Evolutionary conservation across 2,113 vertebrate species (phyloP).

Genomic region (Equus przewalskii): DNA sequence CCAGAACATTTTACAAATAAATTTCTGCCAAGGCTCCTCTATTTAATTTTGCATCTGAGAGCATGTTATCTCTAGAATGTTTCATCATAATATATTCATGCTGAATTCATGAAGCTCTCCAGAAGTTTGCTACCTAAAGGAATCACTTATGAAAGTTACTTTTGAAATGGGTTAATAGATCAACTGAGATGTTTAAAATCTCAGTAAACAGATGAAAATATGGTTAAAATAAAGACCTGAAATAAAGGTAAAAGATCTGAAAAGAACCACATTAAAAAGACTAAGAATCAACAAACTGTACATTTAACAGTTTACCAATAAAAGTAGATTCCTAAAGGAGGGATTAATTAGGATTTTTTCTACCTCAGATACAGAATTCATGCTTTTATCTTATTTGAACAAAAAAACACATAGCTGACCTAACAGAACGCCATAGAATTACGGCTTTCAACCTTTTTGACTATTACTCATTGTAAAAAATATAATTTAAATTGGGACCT

Average conservation of each 20-base stretch:
- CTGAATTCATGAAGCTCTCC: slow-evolving; percentile 33
- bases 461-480: slow-evolving; percentile 1
- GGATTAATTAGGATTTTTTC: slow-evolving; percentile 49
- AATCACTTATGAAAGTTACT: slow-evolving; percentile 47
- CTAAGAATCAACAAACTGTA: slow-evolving; percentile 32
- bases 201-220: slow-evolving; percentile 50
- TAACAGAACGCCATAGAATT: neutral
- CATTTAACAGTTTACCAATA: neutral
- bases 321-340: neutral
- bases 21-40: slow-evolving; percentile 23
- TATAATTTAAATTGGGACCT: slow-evolving; percentile 17
- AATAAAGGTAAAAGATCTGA: slow-evolving; percentile 16
- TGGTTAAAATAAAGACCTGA: slow-evolving; percentile 32
- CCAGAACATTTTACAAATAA: slow-evolving; percentile 41
- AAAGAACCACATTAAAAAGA: slow-evolving; percentile 38
- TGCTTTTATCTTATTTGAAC: slow-evolving; percentile 33
- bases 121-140: slow-evolving; percentile 44
- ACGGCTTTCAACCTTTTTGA: slow-evolving; percentile 3
- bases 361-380: slow-evolving; percentile 46
- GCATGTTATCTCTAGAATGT: slow-evolving; percentile 15
- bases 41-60: slow-evolving; percentile 10
- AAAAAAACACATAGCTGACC: slow-evolving; percentile 33
- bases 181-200: slow-evolving; percentile 46
- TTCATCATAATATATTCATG: neutral
- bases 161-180: slow-evolving; percentile 34